Evolutionary conservation across 2,888 invertebrate species (phyloP).

Genomic region (Uropetala carovei): DNA sequence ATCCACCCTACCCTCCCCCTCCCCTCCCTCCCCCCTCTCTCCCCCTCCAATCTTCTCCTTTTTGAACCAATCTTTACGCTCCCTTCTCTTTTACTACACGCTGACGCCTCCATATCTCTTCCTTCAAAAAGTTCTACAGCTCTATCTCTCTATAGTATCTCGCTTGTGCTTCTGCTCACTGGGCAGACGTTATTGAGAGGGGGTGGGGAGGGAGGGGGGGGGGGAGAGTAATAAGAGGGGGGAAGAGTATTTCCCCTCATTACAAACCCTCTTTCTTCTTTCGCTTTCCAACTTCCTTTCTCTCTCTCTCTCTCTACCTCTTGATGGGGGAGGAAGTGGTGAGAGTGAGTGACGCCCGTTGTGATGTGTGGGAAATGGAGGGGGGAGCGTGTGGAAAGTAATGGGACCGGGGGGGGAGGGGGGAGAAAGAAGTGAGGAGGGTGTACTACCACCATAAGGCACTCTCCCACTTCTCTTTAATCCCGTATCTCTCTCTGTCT

Average conservation of each 20-base stretch:
- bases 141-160: neutral
- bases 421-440: too few relatives aligned
- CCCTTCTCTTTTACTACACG: neutral
- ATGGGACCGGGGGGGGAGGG: too few relatives aligned
- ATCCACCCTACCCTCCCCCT: slow-evolving; percentile 18
- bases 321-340: neutral
- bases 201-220: too few relatives aligned
- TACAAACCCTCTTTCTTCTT: slow-evolving; percentile 2
- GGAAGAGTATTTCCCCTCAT: neutral
- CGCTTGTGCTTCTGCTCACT: slow-evolving; percentile 31
- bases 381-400: too few relatives aligned
- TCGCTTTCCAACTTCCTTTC: neutral
- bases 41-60: slow-evolving; percentile 23
- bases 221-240: too few relatives aligned
- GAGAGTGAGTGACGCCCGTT: neutral
- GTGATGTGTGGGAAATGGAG: too few relatives aligned
- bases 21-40: neutral
- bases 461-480: slow-evolving; percentile 2
- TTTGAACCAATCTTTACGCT: neutral
- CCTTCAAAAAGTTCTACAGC: neutral
- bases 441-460: neutral
- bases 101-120: neutral
- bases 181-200: neutral
- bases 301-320: neutral
- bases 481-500: neutral